These are phyloP conservation scores for Drosophila bocki DNA, from an alignment of 1,140 invertebrate genomes.

Conservation along the genomic window DNA sequence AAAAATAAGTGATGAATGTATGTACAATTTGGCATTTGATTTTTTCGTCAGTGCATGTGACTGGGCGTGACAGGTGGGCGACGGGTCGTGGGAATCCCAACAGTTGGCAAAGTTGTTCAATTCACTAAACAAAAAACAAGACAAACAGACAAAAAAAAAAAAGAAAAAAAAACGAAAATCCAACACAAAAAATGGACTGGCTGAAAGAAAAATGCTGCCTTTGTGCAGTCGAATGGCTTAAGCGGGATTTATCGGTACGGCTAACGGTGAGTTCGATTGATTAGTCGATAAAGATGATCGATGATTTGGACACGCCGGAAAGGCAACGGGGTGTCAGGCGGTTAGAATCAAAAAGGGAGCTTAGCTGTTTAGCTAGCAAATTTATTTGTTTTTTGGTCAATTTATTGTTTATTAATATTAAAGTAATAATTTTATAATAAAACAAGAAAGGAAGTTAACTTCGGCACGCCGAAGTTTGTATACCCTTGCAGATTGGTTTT, in stretches of 20 bases:
- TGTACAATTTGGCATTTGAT: too few species aligned
- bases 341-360: background rate
- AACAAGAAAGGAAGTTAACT: too few species aligned
- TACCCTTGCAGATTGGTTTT: too few species aligned
- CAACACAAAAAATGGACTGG: conserved; percentile 16
- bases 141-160: background rate
- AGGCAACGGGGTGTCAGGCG: background rate
- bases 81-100: conserved; percentile 59
- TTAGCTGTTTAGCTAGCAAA: background rate
- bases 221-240: conserved; percentile 45
- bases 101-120: conserved; percentile 72
- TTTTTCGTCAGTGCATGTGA: background rate
- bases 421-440: background rate
- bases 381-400: background rate
- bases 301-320: conserved; percentile 28
- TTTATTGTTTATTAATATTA: too few species aligned
- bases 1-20: background rate
- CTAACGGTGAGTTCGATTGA: conserved; percentile 58
- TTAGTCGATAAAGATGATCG: conserved; percentile 67
- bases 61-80: conserved; percentile 3
- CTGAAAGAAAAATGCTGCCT: conserved; percentile 15
- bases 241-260: conserved; percentile 35
- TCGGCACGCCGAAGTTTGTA: too few species aligned
- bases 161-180: conserved; percentile 1
- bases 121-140: conserved; percentile 38